Evolutionary conservation across 2,113 vertebrate species (phyloP).

Genomic region (Callionymus lyra): DNA sequence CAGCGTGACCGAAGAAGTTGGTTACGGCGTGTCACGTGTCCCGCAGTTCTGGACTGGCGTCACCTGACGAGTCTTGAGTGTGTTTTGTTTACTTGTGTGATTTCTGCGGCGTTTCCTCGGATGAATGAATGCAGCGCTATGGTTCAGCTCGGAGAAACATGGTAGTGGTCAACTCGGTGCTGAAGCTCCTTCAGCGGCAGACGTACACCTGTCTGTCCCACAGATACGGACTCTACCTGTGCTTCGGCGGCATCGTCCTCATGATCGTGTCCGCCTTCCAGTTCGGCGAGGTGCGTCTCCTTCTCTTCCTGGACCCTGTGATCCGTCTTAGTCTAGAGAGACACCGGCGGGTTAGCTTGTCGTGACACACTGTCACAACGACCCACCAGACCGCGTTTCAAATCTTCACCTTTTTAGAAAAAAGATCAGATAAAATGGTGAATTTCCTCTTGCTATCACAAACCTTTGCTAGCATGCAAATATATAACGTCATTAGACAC

Average conservation of each 20-base stretch:
- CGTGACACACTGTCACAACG: slow-evolving; percentile 2
- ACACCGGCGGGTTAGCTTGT: not conserved
- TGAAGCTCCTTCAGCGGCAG: slow-evolving; percentile 91
- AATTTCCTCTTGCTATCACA: not conserved
- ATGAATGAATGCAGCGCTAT: slow-evolving; percentile 55
- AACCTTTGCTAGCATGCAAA: no score
- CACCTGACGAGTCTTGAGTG: slow-evolving; percentile 40
- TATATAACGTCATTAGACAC: no score
- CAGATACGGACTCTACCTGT: slow-evolving; percentile 89
- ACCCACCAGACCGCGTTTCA: not conserved
- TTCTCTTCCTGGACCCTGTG: not conserved
- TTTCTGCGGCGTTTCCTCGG: not conserved
- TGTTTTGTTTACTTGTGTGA: slow-evolving; percentile 21
- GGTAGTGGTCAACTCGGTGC: slow-evolving; percentile 75
- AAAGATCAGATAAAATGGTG: not conserved
- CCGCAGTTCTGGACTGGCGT: slow-evolving; percentile 12
- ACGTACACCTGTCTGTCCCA: slow-evolving; percentile 96
- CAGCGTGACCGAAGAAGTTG: slow-evolving; percentile 32
- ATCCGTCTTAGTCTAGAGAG: no score
- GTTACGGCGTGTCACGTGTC: slow-evolving; percentile 27
- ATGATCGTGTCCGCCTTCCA: slow-evolving; percentile 94
- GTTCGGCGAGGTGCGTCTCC: slow-evolving; percentile 85
- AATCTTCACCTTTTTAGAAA: no score
- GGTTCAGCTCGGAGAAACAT: slow-evolving; percentile 63
- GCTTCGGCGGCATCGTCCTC: slow-evolving; percentile 91